A percentile compares a stretch with the other conserved stretches of the same genome.
Conservation (phyloP, 2,113 vertebrate genomes). For the Pollimyrus isidori region DNA sequence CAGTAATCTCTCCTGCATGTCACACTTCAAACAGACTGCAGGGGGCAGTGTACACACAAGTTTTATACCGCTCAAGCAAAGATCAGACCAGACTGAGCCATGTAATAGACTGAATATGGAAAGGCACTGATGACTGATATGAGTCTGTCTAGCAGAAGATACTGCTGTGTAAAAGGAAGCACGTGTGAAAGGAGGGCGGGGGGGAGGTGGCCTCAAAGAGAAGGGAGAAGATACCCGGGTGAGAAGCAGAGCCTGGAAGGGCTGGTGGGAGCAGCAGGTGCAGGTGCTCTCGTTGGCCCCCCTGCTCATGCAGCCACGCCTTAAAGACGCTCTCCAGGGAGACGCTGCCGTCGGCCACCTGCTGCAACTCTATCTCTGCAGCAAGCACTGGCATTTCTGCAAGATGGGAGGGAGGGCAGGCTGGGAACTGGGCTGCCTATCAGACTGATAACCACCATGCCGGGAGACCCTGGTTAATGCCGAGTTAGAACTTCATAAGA, state of each 20-base stretch:
- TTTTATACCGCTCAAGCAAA: neutral
- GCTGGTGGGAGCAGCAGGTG: constrained; percentile 76
- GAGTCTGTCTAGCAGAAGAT: neutral
- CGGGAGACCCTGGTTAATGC: neutral
- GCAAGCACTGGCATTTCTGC: constrained; percentile 67
- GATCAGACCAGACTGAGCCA: neutral
- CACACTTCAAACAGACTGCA: constrained; percentile 84
- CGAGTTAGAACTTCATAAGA: neutral
- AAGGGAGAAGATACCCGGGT: constrained; percentile 45
- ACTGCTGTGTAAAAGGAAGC: neutral
- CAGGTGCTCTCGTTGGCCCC: constrained; percentile 75
- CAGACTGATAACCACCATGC: neutral
- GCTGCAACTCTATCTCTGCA: constrained; percentile 73
- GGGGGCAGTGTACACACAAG: neutral
- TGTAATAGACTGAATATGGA: neutral
- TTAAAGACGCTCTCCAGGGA: constrained; percentile 80
- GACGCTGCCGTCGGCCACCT: constrained; percentile 65
- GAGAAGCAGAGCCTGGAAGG: constrained; percentile 26
- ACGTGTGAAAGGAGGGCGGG: neutral
- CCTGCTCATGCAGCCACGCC: constrained; percentile 76
- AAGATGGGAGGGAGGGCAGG: neutral
- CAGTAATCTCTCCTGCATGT: constrained; percentile 82
- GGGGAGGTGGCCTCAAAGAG: neutral
- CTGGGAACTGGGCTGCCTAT: neutral
- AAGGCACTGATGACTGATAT: neutral